A percentile compares a stretch with the other conserved stretches of the same genome.
Conservation (phyloP, 2,797 vertebrate species). For the Acridotheres tristis region DNA sequence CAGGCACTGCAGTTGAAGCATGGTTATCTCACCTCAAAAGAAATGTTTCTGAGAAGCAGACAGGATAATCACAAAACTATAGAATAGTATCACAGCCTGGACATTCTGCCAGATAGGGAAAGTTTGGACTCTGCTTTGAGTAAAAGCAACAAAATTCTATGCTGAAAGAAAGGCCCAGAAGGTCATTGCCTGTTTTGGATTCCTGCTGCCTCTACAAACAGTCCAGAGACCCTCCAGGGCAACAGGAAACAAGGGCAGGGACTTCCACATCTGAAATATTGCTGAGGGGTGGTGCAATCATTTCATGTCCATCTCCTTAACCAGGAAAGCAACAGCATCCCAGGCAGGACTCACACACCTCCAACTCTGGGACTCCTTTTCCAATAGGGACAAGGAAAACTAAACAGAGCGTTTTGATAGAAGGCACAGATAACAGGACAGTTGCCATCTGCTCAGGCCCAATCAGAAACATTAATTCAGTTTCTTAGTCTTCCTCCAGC, state of each 20-base stretch:
- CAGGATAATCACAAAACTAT: background rate
- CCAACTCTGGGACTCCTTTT: background rate
- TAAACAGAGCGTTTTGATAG: background rate
- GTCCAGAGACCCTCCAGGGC: background rate
- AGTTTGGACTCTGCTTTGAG: background rate
- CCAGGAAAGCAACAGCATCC: background rate
- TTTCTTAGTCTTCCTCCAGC: background rate
- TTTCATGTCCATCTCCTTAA: background rate
- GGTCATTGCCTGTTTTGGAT: background rate
- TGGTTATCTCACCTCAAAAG: accelerated
- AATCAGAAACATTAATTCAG: background rate
- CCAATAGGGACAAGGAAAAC: background rate
- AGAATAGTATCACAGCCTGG: background rate
- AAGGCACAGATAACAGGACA: background rate
- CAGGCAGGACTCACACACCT: background rate
- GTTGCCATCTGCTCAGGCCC: background rate
- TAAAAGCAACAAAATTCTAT: background rate
- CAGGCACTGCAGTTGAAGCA: background rate
- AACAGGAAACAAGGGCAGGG: background rate
- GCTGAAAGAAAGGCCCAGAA: background rate
- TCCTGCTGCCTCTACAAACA: background rate
- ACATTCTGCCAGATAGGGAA: background rate
- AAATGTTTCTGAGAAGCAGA: background rate
- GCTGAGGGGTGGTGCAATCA: background rate
- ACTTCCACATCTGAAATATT: background rate